These are phyloP conservation scores for Lophotriccus pileatus DNA, from an alignment of 2,797 vertebrate species.

Conservation along the genomic window DNA sequence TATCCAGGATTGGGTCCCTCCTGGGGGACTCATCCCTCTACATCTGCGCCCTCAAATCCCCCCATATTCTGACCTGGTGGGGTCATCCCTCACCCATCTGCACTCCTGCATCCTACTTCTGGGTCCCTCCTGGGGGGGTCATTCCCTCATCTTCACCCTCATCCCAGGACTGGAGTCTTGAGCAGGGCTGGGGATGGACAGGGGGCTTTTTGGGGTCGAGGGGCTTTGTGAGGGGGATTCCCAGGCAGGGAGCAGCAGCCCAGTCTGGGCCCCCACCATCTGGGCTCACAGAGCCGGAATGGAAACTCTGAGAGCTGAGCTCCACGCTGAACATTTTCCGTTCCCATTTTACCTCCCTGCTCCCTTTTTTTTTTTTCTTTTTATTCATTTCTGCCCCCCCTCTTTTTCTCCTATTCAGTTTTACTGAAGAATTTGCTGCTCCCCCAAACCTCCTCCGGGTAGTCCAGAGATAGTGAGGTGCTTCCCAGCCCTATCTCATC, in stretches of 20 bases:
- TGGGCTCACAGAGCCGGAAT: not conserved
- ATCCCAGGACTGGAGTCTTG: not conserved
- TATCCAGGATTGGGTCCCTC: not conserved
- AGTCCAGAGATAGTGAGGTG: rapidly evolving
- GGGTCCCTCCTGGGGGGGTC: not conserved
- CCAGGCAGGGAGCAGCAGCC: not conserved
- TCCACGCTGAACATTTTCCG: slow-evolving; percentile 40
- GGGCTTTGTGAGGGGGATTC: not conserved
- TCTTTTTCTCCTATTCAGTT: not conserved
- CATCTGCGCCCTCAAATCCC: not conserved
- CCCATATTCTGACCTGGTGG: not conserved
- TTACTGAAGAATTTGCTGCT: not conserved
- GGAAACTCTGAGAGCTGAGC: slow-evolving; percentile 50
- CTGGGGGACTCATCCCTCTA: not conserved
- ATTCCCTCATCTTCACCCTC: not conserved
- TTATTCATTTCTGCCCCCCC: not conserved
- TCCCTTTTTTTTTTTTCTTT: not conserved
- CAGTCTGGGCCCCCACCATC: not conserved
- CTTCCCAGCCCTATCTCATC: not conserved
- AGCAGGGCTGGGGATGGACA: not conserved
- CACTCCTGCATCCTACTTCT: not conserved
- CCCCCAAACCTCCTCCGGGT: no score
- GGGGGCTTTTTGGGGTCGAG: not conserved
- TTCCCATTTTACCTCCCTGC: not conserved
- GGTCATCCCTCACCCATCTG: not conserved